Conservation (phyloP, 2,113 vertebrate genomes). For the Sphaerodactylus townsendi region DNA sequence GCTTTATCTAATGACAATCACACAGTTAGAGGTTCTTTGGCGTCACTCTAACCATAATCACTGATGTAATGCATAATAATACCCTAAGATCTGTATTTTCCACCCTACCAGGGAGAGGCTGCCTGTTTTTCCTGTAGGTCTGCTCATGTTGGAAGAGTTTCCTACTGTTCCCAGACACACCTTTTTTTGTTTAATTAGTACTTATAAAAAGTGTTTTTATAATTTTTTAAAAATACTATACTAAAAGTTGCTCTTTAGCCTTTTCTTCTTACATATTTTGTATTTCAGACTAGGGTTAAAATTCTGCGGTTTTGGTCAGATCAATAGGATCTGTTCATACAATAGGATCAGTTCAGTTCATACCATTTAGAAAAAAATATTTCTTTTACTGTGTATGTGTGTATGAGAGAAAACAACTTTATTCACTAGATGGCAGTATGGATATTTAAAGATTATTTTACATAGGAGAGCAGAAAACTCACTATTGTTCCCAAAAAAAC, state of each 20-base stretch:
- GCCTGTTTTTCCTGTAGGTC: slow-evolving; percentile 52
- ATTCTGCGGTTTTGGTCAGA: not conserved
- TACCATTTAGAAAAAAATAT: slow-evolving; percentile 1
- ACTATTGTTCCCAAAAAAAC: not conserved
- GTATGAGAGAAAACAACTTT: not conserved
- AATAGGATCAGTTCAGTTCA: not conserved
- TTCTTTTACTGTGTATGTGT: not conserved
- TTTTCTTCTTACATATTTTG: not conserved
- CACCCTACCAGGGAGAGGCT: slow-evolving; percentile 60
- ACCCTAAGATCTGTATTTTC: slow-evolving; percentile 59
- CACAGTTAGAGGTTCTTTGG: slow-evolving; percentile 37
- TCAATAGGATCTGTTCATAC: not conserved
- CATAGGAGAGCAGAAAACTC: not conserved
- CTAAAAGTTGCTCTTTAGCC: not conserved
- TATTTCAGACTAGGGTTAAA: not conserved
- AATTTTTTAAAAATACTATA: not conserved
- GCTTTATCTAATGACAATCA: not conserved
- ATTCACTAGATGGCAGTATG: slow-evolving; percentile 60
- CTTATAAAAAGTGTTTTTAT: slow-evolving; percentile 38
- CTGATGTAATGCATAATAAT: slow-evolving; percentile 43
- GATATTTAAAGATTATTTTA: slow-evolving; percentile 28
- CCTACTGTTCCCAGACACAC: slow-evolving; percentile 68
- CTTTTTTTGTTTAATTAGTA: slow-evolving; percentile 60
- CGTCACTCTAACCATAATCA: slow-evolving; percentile 19
- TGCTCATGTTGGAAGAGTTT: slow-evolving; percentile 46